Percentiles rank a stretch among this genome's conserved stretches.
Conservation (phyloP, 1,140 invertebrate genomes). For the Nylanderia fulva region DNA sequence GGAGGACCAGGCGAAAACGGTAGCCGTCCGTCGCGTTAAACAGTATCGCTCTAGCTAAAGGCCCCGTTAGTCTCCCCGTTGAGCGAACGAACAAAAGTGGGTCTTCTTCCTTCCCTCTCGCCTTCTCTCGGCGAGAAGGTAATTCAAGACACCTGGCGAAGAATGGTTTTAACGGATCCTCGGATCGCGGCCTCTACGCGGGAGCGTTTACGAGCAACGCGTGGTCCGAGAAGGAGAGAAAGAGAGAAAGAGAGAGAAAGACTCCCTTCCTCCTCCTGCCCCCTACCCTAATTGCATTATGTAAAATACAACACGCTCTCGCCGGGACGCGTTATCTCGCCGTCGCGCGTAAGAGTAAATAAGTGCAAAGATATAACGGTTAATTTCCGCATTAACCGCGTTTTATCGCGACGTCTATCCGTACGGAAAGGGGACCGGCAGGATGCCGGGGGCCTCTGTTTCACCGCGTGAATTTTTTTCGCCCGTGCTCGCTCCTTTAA, state of each 20-base stretch:
- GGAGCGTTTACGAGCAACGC: conserved; percentile 11
- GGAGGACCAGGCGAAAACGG: conserved; percentile 35
- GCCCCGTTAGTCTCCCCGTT: conserved; percentile 47
- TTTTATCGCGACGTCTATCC: conserved; percentile 84
- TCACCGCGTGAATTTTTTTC: conserved; percentile 70
- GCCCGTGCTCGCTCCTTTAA: conserved; percentile 58
- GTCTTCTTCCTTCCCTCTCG: conserved; percentile 46
- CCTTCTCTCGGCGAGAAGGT: conserved; percentile 21
- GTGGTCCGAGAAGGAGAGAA: not conserved
- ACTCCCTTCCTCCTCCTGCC: not conserved
- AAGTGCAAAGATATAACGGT: conserved; percentile 86
- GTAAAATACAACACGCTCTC: conserved; percentile 68
- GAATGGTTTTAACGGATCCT: conserved; percentile 64
- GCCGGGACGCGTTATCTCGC: conserved; percentile 66
- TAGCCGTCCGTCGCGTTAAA: conserved; percentile 19
- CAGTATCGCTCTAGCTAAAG: not conserved
- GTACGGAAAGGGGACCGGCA: conserved; percentile 75
- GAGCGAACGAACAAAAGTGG: conserved; percentile 55
- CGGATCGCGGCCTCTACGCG: conserved; percentile 11
- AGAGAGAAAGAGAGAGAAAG: too few species aligned
- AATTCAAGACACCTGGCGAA: conserved; percentile 59
- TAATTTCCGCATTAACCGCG: conserved; percentile 84
- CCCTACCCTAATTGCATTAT: conserved; percentile 61
- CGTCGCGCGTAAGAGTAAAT: conserved; percentile 79
- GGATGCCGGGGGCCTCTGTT: conserved; percentile 76